Percentiles rank a stretch among this genome's conserved stretches.
phyloP scores from a whole-genome alignment of 2,888 invertebrate species.

The Polydrusus cervinus region DNA sequence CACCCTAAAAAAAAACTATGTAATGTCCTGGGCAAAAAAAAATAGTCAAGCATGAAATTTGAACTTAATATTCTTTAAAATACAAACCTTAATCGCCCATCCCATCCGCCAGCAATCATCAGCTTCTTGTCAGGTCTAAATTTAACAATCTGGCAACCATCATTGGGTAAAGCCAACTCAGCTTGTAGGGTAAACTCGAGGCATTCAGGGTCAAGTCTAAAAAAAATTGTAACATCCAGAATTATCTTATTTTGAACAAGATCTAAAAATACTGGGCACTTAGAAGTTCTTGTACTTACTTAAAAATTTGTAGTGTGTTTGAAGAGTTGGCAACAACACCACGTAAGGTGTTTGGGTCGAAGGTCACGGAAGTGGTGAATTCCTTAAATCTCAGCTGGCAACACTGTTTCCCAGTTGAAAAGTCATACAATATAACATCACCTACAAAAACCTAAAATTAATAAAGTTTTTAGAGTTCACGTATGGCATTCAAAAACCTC shows the following conservation, averaged over 20 bases:
- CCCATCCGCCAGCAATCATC: slow-evolving; percentile 85
- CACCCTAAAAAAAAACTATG: slow-evolving; percentile 72
- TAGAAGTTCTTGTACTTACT: slow-evolving; percentile 13
- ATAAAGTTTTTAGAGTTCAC: no score
- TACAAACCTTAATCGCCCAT: slow-evolving; percentile 72
- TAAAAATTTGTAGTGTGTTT: slow-evolving; percentile 71
- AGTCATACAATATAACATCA: slow-evolving; percentile 82
- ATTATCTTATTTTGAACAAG: no score
- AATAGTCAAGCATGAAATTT: neutral
- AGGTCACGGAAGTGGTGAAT: slow-evolving; percentile 83
- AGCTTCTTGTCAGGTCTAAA: slow-evolving; percentile 82
- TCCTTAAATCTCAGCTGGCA: slow-evolving; percentile 76
- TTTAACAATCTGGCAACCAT: slow-evolving; percentile 81
- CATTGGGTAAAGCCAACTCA: slow-evolving; percentile 81
- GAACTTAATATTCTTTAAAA: neutral
- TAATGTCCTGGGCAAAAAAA: neutral
- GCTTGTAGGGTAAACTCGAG: slow-evolving; percentile 74
- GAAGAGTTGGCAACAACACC: slow-evolving; percentile 81
- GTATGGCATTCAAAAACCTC: no score
- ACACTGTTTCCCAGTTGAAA: slow-evolving; percentile 76
- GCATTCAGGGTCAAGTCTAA: slow-evolving; percentile 73
- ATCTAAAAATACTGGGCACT: no score
- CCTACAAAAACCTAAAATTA: slow-evolving; percentile 63
- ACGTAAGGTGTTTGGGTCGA: slow-evolving; percentile 77
- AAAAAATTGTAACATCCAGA: neutral